phyloP scores from a whole-genome alignment of 2,888 invertebrate species.

The Smittia sp. region DNA sequence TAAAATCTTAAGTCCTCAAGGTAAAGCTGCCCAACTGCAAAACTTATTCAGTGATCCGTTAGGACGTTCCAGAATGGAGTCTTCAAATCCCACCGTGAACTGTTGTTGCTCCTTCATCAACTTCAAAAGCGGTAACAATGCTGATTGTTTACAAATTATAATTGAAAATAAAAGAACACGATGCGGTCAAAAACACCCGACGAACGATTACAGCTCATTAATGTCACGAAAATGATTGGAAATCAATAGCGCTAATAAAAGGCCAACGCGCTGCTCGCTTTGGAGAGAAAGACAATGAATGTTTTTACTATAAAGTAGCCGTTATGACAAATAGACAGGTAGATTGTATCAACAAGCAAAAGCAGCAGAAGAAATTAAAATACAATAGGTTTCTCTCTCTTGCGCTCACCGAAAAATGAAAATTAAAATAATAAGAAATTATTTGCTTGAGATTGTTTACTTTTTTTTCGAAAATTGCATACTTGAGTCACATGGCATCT shows the following conservation, averaged over 20 bases:
- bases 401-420: constrained; percentile 29
- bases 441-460: constrained; percentile 35
- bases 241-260: constrained; percentile 31
- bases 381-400: constrained; percentile 37
- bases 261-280: constrained; percentile 24
- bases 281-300: constrained; percentile 27
- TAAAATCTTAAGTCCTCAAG: too few species aligned
- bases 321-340: constrained; percentile 41
- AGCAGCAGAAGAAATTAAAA: constrained; percentile 38
- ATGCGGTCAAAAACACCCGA: not conserved
- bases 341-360: constrained; percentile 35
- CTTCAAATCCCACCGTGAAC: too few species aligned
- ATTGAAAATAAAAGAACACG: too few species aligned
- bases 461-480: constrained; percentile 34
- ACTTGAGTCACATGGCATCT: constrained; percentile 38
- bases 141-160: too few species aligned
- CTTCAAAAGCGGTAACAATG: too few species aligned
- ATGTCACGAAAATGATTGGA: not conserved
- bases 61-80: too few species aligned
- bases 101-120: too few species aligned
- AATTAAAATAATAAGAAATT: constrained; percentile 30
- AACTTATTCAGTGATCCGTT: too few species aligned
- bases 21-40: too few species aligned
- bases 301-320: constrained; percentile 39
- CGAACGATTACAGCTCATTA: constrained; percentile 16